These are phyloP conservation scores for Maniola jurtina DNA, from an alignment of 1,140 invertebrate genomes.

Conservation along the genomic window DNA sequence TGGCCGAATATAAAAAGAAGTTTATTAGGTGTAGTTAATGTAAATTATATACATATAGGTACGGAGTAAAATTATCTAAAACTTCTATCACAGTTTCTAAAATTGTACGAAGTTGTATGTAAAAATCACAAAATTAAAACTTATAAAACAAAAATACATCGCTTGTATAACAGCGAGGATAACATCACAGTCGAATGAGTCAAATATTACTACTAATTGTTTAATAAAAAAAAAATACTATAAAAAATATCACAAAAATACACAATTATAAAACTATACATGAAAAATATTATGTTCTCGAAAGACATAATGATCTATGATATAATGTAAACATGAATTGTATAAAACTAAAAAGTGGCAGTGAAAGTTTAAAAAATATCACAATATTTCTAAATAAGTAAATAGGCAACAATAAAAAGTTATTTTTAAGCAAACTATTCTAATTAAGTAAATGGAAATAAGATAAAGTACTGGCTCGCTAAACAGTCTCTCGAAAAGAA, in stretches of 20 bases:
- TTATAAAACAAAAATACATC: neutral
- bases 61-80: neutral
- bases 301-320: too few relatives aligned
- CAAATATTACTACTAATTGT: too few relatives aligned
- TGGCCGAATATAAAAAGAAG: neutral
- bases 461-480: neutral
- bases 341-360: too few relatives aligned
- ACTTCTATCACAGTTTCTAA: neutral
- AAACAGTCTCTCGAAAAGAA: neutral
- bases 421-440: neutral
- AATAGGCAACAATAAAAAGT: neutral
- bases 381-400: neutral
- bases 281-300: too few relatives aligned
- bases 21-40: neutral
- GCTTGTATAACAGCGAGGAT: neutral
- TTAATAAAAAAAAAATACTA: neutral
- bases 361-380: neutral
- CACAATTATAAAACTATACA: neutral
- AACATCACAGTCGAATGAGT: slow-evolving; percentile 6
- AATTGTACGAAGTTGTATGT: neutral
- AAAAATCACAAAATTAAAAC: neutral
- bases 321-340: too few relatives aligned
- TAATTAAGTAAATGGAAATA: neutral
- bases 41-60: neutral
- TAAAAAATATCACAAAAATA: neutral